Percentiles rank a stretch among this genome's conserved stretches.
These are phyloP conservation scores for Suricata suricatta DNA, from an alignment of 2,113 vertebrate genomes.

Conservation along the genomic window DNA sequence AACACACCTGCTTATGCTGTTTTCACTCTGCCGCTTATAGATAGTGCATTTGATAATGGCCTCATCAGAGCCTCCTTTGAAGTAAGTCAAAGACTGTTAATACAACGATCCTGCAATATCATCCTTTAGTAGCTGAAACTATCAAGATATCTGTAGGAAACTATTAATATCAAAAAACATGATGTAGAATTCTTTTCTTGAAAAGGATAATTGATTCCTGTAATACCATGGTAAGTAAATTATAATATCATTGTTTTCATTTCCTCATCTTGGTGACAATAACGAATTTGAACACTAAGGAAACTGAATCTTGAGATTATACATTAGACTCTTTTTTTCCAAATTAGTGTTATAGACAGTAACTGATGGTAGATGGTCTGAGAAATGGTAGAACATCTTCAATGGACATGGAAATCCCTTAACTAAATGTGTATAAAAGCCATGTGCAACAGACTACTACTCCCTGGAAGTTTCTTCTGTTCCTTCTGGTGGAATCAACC, in stretches of 20 bases:
- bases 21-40: neutral
- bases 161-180: neutral
- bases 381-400: neutral
- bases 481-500: neutral
- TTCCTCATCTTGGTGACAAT: neutral
- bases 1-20: fast-evolving
- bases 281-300: neutral
- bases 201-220: neutral
- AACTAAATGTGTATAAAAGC: neutral
- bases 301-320: neutral
- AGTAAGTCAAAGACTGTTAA: neutral
- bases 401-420: neutral
- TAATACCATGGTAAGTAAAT: neutral
- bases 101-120: neutral
- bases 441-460: neutral
- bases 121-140: neutral
- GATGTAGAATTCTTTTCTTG: neutral
- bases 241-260: neutral
- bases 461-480: neutral
- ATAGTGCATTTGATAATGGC: fast-evolving
- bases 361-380: neutral
- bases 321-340: neutral
- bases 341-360: neutral
- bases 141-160: neutral
- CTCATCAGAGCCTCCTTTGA: neutral